Percentiles rank a stretch among this genome's conserved stretches.
These are phyloP conservation scores for Drosophila rellima DNA, from an alignment of 2,888 invertebrate genomes.

Conservation along the genomic window DNA sequence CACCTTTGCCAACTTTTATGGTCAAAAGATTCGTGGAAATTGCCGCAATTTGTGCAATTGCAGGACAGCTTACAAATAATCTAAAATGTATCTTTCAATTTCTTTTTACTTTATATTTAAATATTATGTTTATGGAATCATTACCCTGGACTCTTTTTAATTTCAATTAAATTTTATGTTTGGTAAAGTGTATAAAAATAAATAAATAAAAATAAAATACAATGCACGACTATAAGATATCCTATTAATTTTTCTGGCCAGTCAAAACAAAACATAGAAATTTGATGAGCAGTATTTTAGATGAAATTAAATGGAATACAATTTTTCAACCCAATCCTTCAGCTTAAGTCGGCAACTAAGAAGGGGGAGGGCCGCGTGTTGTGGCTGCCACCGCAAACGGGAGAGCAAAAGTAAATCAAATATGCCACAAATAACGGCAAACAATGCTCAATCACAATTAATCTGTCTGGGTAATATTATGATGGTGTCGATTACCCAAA, in stretches of 20 bases:
- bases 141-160: too few relatives aligned
- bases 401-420: conserved; percentile 37
- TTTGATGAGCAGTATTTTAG: conserved; percentile 3
- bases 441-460: conserved; percentile 52
- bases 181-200: too few relatives aligned
- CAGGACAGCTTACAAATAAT: not conserved
- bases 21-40: not conserved
- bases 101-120: not conserved
- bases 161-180: too few relatives aligned
- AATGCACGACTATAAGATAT: too few relatives aligned
- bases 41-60: conserved; percentile 4
- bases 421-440: conserved; percentile 48
- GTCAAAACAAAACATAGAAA: not conserved
- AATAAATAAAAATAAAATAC: too few relatives aligned
- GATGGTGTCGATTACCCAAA: conserved; percentile 76
- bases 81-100: not conserved
- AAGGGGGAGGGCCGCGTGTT: not conserved
- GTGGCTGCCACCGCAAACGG: conserved; percentile 34
- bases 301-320: conserved; percentile 12
- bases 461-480: conserved; percentile 69
- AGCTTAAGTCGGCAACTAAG: not conserved
- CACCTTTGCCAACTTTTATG: conserved; percentile 1
- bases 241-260: not conserved
- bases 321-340: conserved; percentile 2
- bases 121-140: not conserved